Conservation (phyloP, 2,113 vertebrate species). For the Lampris megalopsis region DNA sequence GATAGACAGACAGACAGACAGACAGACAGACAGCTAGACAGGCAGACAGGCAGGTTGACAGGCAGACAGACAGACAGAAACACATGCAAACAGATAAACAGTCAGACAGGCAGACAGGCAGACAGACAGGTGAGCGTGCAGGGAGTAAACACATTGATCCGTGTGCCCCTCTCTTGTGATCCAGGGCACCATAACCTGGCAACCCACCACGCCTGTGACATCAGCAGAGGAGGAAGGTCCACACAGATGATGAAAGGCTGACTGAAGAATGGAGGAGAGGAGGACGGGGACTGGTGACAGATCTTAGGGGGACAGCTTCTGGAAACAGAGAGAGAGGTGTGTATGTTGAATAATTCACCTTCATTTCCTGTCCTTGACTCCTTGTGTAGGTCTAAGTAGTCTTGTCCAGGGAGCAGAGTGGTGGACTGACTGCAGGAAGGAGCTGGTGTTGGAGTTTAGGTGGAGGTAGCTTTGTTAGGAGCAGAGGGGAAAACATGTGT, state of each 20-base stretch:
- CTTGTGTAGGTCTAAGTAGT: neutral
- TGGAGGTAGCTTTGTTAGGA: neutral
- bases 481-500: neutral
- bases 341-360: neutral
- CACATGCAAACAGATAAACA: constrained; percentile 1
- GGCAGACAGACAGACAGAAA: neutral
- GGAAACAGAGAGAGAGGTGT: neutral
- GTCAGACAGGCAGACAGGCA: neutral
- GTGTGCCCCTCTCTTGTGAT: neutral
- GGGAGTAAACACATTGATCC: constrained; percentile 59
- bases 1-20: too few species aligned
- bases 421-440: neutral
- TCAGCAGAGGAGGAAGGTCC: neutral
- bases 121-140: neutral
- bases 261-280: constrained; percentile 13
- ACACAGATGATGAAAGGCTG: constrained; percentile 42
- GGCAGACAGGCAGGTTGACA: too few species aligned
- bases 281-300: neutral
- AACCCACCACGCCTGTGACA: constrained; percentile 4
- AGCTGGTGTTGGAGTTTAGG: too few species aligned
- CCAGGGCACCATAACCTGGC: constrained; percentile 80
- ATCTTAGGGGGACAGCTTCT: neutral
- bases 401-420: neutral
- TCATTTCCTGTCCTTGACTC: constrained; percentile 13
- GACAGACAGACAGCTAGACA: too few species aligned